A percentile compares a stretch with the other conserved stretches of the same genome.
phyloP scores from a whole-genome alignment of 2,888 invertebrate genomes.

The Sesia bembeciformis region DNA sequence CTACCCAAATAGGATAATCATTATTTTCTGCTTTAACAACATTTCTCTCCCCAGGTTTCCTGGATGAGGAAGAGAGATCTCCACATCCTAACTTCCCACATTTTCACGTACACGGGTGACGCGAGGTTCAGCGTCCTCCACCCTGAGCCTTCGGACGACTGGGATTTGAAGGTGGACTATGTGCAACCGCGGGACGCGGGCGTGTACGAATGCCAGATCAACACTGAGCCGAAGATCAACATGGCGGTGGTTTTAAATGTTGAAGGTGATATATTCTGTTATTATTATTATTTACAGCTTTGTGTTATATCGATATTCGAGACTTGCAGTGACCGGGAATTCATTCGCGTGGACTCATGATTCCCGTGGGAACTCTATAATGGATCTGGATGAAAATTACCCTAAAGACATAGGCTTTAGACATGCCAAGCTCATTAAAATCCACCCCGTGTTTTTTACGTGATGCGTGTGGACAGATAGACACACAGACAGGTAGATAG shows the following conservation, averaged over 20 bases:
- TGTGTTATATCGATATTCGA: too few species aligned
- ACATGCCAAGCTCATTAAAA: too few species aligned
- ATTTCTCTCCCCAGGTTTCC: constrained; percentile 75
- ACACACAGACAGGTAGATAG: too few species aligned
- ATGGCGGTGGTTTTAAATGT: constrained; percentile 86
- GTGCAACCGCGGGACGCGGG: constrained; percentile 89
- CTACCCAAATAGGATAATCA: too few species aligned
- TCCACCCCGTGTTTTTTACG: too few species aligned
- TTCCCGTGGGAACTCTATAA: too few species aligned
- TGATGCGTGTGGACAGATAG: too few species aligned
- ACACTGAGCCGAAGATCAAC: constrained; percentile 92
- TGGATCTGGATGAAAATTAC: too few species aligned
- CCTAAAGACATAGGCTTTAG: too few species aligned
- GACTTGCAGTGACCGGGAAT: too few species aligned
- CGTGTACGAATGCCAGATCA: constrained; percentile 91
- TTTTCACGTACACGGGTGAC: constrained; percentile 91
- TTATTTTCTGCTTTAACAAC: too few species aligned
- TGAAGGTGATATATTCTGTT: constrained; percentile 75
- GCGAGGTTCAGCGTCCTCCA: constrained; percentile 89
- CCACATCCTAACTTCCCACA: constrained; percentile 86
- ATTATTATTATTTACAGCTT: background rate
- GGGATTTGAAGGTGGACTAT: constrained; percentile 89
- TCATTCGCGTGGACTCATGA: too few species aligned
- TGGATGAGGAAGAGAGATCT: constrained; percentile 89
- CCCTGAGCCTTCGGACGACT: constrained; percentile 88